Base-by-base conservation (phyloP, 2,888 invertebrate species). In the Cataglyphis albicans region DNA sequence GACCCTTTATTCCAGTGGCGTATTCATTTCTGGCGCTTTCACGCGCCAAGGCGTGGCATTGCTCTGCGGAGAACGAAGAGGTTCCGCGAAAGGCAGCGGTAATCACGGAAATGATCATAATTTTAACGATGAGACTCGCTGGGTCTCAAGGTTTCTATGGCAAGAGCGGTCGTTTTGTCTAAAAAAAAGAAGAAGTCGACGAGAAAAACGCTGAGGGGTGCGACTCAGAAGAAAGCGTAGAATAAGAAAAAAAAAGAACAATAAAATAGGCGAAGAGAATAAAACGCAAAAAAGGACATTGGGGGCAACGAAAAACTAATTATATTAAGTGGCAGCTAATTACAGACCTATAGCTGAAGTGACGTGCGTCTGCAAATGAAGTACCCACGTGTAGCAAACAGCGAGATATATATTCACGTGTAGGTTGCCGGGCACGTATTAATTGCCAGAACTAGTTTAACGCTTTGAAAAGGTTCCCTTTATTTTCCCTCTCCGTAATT, bases 291-390 rank as follows among this genome's bases (percentile, higher is more conserved):
- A 74, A 25, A 52, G 29, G 38, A 81, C 15, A 52, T 15, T 18
- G 21, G 7, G 52, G 12, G 83, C 84, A 88, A 90, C 86, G 90
- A 92, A 91, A 91, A 93, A 91, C 88, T 92, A 92, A 92, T 93
- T 92, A 91, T 90, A 91, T 91, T 91, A 91, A 92, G 91, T 89
- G 91, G 90, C 86, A 90, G 81, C 82, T 91, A 92, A 92, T 93
- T 92, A 91, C 89, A 90, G 90, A 90, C 73, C 84, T 87, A 80
- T 59, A 73, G 83, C 82, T 67, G 55, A 61, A 74, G 63, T 57
- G 48, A 64, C 57, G 29, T 7, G 25, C 67, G 67, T 48, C 65
- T 68, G 44, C 64, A 15, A 75, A 41, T 41, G 21, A 67, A 25
- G 10, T 32, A 3, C 35, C 41, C 29, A 25, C 48, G 48, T 29